Conservation (phyloP, 2,888 invertebrate genomes). For the Melanotus villosus region DNA sequence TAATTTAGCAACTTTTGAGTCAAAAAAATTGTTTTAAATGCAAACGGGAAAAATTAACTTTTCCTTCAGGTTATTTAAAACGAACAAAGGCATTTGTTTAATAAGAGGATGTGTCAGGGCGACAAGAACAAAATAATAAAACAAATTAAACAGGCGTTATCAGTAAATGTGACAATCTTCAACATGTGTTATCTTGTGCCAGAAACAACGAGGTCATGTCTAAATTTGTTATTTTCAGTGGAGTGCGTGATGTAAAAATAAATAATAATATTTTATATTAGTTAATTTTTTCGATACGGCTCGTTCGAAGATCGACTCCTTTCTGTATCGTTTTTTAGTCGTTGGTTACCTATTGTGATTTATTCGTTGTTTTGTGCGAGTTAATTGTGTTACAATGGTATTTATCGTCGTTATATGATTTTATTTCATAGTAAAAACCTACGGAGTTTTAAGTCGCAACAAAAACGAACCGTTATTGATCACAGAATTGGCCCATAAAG, state of each 20-base stretch:
- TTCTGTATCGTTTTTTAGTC: not conserved
- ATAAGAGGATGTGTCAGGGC: not conserved
- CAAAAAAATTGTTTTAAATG: too few species aligned
- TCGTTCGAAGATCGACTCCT: not conserved
- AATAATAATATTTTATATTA: conserved; percentile 12
- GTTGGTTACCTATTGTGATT: not conserved
- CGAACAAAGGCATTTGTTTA: not conserved
- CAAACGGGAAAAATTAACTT: too few species aligned
- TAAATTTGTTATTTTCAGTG: conserved; percentile 27
- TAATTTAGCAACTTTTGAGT: too few species aligned
- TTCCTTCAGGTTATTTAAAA: too few species aligned
- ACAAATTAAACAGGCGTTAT: not conserved
- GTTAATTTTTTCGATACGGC: not conserved
- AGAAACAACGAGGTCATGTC: conserved; percentile 24
- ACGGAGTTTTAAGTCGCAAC: not conserved
- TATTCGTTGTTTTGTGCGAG: conserved; percentile 17
- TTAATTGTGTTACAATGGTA: conserved; percentile 23
- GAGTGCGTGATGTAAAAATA: conserved; percentile 22
- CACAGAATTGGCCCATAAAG: conserved; percentile 22
- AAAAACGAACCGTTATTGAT: conserved; percentile 26
- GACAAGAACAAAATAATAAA: too few species aligned
- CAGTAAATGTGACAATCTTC: conserved; percentile 24
- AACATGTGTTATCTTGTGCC: conserved; percentile 23
- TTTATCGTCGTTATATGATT: conserved; percentile 10
- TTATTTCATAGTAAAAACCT: conserved; percentile 11